phyloP scores from a whole-genome alignment of 2,797 vertebrate genomes.

The Cyprinella venusta region DNA sequence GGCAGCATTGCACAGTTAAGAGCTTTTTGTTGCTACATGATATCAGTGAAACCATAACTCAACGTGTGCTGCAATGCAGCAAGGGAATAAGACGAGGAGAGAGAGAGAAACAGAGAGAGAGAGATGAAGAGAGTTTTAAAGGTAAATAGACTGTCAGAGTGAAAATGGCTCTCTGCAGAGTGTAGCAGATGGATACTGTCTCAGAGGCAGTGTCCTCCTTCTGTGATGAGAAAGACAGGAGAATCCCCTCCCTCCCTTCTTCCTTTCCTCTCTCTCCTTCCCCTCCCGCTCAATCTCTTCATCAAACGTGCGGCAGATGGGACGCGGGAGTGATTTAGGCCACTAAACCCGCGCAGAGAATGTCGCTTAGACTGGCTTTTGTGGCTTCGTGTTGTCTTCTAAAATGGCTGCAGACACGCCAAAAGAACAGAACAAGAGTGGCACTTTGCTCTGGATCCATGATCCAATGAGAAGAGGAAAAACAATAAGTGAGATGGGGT shows the following conservation, averaged over 20 bases:
- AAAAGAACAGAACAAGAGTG: neutral
- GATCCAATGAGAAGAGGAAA: neutral
- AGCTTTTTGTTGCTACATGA: constrained; percentile 47
- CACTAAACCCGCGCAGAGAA: constrained; percentile 32
- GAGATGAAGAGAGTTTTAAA: constrained; percentile 65
- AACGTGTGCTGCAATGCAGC: constrained; percentile 49
- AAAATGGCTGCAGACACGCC: constrained; percentile 19
- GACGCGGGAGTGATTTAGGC: constrained; percentile 44
- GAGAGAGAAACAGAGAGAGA: constrained; percentile 45
- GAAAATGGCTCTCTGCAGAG: constrained; percentile 60
- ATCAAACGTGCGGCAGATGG: constrained; percentile 74
- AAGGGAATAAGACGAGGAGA: constrained; percentile 26
- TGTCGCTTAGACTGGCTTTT: constrained; percentile 8
- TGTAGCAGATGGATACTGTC: constrained; percentile 76
- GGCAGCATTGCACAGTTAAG: constrained; percentile 26
- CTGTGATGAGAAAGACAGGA: constrained; percentile 67
- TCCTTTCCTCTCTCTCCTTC: constrained; percentile 4
- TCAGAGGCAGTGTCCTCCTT: constrained; percentile 66
- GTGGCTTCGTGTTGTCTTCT: neutral
- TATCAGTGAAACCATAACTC: constrained; percentile 46
- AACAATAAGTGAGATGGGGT: neutral
- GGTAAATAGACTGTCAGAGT: constrained; percentile 54
- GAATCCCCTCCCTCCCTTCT: constrained; percentile 53
- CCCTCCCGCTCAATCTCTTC: constrained; percentile 51
- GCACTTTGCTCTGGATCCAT: constrained; percentile 11